Conservation (phyloP, 2,797 vertebrate genomes). For the Acrocephalus scirpaceus region DNA sequence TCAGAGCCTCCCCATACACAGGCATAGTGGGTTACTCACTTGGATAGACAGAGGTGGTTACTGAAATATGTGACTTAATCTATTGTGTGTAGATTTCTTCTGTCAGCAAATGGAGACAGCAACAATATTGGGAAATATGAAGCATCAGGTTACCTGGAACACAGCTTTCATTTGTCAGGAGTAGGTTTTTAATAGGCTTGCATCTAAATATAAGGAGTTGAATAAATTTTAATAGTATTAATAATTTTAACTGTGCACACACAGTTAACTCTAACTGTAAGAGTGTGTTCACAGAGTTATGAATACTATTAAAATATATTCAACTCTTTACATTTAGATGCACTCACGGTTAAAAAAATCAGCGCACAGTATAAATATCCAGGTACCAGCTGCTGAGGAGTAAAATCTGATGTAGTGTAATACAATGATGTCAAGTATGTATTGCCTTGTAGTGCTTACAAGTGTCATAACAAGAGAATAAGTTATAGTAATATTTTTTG, state of each 20-base stretch:
- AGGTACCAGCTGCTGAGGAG: conserved; percentile 17
- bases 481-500: not conserved
- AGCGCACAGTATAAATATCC: conserved; percentile 16
- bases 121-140: not conserved
- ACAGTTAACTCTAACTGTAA: not conserved
- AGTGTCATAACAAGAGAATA: not conserved
- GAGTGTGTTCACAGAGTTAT: not conserved
- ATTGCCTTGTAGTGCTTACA: conserved; percentile 26
- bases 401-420: not conserved
- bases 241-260: not conserved
- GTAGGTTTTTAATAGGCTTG: not conserved
- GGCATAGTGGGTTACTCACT: not conserved
- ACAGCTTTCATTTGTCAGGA: not conserved
- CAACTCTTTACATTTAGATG: not conserved
- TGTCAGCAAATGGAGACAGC: not conserved
- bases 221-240: conserved; percentile 47
- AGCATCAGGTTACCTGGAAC: not conserved
- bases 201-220: not conserved
- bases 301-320: conserved; percentile 39
- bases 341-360: not conserved
- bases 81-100: not conserved
- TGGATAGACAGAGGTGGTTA: conserved; percentile 12
- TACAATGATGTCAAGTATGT: not conserved
- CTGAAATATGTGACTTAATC: conserved; percentile 33
- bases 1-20: conserved; percentile 11